These are phyloP conservation scores for Arbacia lixula DNA, from an alignment of 53 echinoderm and acorn worm species.

Conservation along the genomic window DNA sequence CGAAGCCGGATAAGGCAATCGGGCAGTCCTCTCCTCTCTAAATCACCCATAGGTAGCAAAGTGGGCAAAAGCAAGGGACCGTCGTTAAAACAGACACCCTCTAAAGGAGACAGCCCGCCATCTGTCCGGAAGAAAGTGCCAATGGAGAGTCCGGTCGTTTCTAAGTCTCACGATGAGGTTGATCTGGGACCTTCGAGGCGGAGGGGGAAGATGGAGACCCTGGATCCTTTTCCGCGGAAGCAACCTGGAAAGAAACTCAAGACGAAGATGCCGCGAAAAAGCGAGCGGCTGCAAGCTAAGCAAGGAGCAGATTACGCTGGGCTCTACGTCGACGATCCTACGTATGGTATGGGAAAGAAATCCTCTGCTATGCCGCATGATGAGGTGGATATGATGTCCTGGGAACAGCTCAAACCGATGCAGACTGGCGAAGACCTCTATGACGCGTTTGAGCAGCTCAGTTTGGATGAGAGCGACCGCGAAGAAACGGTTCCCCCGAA, in stretches of 20 bases:
- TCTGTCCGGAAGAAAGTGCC: neutral
- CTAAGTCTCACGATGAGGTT: neutral
- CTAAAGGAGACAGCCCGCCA: neutral
- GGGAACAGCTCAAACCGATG: no score
- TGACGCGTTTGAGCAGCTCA: no score
- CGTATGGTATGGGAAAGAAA: neutral
- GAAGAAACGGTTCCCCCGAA: no score
- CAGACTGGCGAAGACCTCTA: no score
- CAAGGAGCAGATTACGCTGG: neutral
- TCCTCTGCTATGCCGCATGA: neutral
- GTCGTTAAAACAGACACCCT: no score
- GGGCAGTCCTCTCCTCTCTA: no score
- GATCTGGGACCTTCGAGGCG: neutral
- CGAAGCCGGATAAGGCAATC: no score
- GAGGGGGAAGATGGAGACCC: no score
- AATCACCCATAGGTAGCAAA: no score
- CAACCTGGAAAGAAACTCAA: neutral
- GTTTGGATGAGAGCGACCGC: no score
- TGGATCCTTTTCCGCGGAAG: neutral
- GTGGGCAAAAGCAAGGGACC: no score
- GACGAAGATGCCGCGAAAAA: neutral
- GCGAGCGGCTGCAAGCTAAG: neutral
- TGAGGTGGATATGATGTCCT: no score
- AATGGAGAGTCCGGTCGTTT: neutral
- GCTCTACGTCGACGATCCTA: neutral